Conservation (phyloP, 2,888 invertebrate species). For the Parasteatoda lunata region DNA sequence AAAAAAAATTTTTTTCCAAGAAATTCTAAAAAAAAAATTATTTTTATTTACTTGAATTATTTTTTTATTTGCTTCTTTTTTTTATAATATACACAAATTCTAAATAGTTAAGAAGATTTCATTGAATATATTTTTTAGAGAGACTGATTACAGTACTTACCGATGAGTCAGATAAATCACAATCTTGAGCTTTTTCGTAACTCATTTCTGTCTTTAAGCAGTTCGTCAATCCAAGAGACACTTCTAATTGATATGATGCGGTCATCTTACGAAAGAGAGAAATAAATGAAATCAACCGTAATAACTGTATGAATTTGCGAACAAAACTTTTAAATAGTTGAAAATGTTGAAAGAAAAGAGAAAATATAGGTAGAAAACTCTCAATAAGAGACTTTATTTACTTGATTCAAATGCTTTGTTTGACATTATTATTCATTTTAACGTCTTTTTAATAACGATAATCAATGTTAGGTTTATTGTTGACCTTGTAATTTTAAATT, state of each 20-base stretch:
- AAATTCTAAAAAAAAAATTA: neutral
- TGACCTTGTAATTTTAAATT: too few relatives aligned
- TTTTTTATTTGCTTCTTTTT: neutral
- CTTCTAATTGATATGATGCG: neutral
- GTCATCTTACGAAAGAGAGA: too few relatives aligned
- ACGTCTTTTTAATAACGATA: too few relatives aligned
- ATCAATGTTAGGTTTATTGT: too few relatives aligned
- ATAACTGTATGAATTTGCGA: neutral
- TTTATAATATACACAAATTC: neutral
- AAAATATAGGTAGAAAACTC: neutral
- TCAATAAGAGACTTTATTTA: neutral
- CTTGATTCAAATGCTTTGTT: neutral
- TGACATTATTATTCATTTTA: neutral
- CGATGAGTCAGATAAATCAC: conserved; percentile 6
- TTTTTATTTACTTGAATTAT: neutral
- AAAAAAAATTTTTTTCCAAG: too few relatives aligned
- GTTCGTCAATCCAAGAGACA: conserved; percentile 20
- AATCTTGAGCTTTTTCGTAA: conserved; percentile 29
- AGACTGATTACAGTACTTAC: conserved; percentile 23
- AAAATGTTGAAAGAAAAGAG: neutral
- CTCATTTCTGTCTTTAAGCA: conserved; percentile 40
- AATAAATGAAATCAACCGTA: too few relatives aligned
- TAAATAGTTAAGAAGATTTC: too few relatives aligned
- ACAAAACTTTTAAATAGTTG: neutral
- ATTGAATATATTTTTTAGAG: too few relatives aligned